Percentiles rank a stretch among this genome's conserved stretches.
Evolutionary conservation across 2,797 vertebrate genomes (phyloP).

Genomic region (Arctocebus calabarensis): DNA sequence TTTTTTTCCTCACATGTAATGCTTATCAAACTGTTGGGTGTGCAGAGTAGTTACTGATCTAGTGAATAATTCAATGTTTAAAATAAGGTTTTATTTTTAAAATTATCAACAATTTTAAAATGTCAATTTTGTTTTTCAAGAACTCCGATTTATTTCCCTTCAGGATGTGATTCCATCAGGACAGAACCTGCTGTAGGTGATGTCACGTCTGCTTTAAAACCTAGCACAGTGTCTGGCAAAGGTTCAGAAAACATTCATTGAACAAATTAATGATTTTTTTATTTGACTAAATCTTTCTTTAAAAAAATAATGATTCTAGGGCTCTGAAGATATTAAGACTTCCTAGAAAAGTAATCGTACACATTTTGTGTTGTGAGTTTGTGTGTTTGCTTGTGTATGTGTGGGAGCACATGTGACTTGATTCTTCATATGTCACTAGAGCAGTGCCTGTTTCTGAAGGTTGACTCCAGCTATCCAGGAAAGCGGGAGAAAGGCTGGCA

Average conservation of each 20-base stretch:
- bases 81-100: neutral
- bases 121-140: neutral
- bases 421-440: slow-evolving; percentile 25
- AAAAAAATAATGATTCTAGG: slow-evolving; percentile 33
- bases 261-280: slow-evolving; percentile 40
- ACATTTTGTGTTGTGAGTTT: neutral
- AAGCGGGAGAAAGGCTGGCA: neutral
- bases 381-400: neutral
- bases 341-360: neutral
- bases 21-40: neutral
- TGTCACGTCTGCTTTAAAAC: neutral
- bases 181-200: neutral
- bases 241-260: neutral
- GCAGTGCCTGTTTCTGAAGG: neutral
- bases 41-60: neutral
- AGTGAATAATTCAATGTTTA: slow-evolving; percentile 47
- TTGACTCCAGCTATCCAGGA: neutral
- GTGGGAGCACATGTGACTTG: neutral
- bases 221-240: neutral
- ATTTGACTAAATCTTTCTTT: slow-evolving; percentile 42
- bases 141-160: neutral
- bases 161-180: neutral
- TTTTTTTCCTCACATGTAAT: neutral
- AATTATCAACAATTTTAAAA: neutral
- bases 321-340: neutral